Conservation (phyloP, 2,797 vertebrate species). For the Sylvia borin region DNA sequence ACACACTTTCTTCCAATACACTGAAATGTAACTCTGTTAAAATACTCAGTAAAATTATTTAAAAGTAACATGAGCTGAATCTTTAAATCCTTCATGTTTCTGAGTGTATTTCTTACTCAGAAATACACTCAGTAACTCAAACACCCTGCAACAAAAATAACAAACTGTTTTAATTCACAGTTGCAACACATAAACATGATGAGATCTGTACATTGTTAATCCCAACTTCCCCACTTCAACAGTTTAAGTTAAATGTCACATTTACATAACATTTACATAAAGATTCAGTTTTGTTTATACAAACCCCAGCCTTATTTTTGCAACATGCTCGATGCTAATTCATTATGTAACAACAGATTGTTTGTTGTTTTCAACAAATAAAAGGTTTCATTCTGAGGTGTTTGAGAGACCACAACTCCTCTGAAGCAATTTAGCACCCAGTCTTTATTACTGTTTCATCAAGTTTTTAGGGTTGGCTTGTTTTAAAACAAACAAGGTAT, state of each 20-base stretch:
- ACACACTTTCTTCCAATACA: not conserved
- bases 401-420: not conserved
- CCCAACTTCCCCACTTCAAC: constrained; percentile 24
- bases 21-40: not conserved
- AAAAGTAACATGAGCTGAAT: not conserved
- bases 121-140: constrained; percentile 34
- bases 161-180: constrained; percentile 45
- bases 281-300: constrained; percentile 57
- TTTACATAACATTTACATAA: constrained; percentile 71
- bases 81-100: not conserved
- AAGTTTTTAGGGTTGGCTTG: not conserved
- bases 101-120: not conserved
- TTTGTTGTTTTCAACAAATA: not conserved
- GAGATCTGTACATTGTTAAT: constrained; percentile 65
- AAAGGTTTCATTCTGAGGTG: not conserved
- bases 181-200: constrained; percentile 44
- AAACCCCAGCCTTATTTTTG: constrained; percentile 52
- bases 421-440: not conserved
- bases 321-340: constrained; percentile 35
- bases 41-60: not conserved
- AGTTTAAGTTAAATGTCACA: constrained; percentile 67
- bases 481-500: not conserved
- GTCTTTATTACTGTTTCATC: not conserved
- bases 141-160: constrained; percentile 26
- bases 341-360: constrained; percentile 55